A percentile compares a stretch with the other conserved stretches of the same genome.
Conservation (phyloP, 2,797 vertebrate species). For the Micrastur ruficollis region DNA sequence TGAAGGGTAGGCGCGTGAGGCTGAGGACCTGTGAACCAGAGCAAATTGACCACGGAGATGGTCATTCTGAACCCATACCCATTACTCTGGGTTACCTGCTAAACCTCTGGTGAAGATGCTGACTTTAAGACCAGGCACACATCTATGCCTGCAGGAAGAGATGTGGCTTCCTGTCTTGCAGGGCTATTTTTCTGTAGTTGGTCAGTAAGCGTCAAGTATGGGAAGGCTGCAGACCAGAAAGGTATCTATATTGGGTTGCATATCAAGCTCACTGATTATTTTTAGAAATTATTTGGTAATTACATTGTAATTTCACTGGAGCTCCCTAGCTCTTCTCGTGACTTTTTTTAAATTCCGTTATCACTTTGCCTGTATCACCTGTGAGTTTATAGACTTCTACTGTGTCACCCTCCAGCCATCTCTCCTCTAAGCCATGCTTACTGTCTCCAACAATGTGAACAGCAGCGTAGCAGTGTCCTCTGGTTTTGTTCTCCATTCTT, state of each 20-base stretch:
- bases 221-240: not conserved
- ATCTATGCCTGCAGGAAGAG: not conserved
- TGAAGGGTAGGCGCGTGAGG: not conserved
- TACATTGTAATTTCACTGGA: not conserved
- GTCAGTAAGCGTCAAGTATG: not conserved
- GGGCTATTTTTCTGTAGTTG: not conserved
- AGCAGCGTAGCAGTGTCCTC: not conserved
- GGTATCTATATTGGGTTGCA: not conserved
- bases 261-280: not conserved
- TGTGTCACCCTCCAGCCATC: not conserved
- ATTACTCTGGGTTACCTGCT: not conserved
- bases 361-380: not conserved
- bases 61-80: not conserved
- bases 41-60: not conserved
- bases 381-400: not conserved
- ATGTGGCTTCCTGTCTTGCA: not conserved
- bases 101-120: not conserved
- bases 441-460: not conserved
- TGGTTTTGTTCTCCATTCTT: not conserved
- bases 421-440: not conserved
- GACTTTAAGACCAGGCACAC: not conserved
- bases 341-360: not conserved
- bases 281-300: not conserved
- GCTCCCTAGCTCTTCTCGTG: not conserved
- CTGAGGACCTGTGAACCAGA: not conserved